Evolutionary conservation across 2,888 invertebrate genomes (phyloP).

Genomic region (Electrophaes corylata): DNA sequence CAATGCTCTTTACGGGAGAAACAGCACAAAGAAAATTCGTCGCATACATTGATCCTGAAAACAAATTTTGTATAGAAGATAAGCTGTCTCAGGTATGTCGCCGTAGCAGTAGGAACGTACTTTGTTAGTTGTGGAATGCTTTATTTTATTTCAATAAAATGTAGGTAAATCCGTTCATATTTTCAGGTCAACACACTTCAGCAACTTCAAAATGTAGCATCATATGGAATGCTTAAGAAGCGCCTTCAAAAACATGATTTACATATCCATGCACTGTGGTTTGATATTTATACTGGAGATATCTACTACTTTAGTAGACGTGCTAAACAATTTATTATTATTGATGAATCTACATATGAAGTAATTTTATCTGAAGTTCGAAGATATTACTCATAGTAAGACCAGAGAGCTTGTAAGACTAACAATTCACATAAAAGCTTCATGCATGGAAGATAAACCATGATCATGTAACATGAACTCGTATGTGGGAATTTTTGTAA

Average conservation of each 20-base stretch:
- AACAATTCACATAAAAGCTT: too few species aligned
- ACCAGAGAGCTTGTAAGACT: neutral
- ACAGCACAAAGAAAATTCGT: slow-evolving; percentile 94
- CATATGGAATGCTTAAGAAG: slow-evolving; percentile 94
- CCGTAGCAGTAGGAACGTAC: neutral
- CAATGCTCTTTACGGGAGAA: slow-evolving; percentile 93
- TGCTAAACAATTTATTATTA: slow-evolving; percentile 92
- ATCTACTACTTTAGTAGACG: slow-evolving; percentile 97
- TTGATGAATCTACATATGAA: slow-evolving; percentile 92
- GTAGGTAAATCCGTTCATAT: slow-evolving; percentile 9
- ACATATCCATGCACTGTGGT: slow-evolving; percentile 97
- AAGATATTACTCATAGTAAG: slow-evolving; percentile 88
- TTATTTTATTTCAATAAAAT: too few species aligned
- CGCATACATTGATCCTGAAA: slow-evolving; percentile 97
- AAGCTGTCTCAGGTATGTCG: slow-evolving; percentile 93
- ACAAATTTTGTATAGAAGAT: slow-evolving; percentile 94
- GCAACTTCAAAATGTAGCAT: slow-evolving; percentile 96
- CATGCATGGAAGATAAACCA: too few species aligned
- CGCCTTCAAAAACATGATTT: slow-evolving; percentile 92
- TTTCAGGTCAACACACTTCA: slow-evolving; percentile 93
- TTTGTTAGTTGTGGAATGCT: too few species aligned
- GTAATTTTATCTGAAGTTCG: slow-evolving; percentile 90
- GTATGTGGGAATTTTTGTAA: too few species aligned
- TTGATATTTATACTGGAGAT: slow-evolving; percentile 98
- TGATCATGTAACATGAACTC: too few species aligned